Percentiles rank a stretch among this genome's conserved stretches.
These are phyloP conservation scores for Diabrotica virgifera DNA, from an alignment of 1,140 invertebrate species.

Conservation along the genomic window DNA sequence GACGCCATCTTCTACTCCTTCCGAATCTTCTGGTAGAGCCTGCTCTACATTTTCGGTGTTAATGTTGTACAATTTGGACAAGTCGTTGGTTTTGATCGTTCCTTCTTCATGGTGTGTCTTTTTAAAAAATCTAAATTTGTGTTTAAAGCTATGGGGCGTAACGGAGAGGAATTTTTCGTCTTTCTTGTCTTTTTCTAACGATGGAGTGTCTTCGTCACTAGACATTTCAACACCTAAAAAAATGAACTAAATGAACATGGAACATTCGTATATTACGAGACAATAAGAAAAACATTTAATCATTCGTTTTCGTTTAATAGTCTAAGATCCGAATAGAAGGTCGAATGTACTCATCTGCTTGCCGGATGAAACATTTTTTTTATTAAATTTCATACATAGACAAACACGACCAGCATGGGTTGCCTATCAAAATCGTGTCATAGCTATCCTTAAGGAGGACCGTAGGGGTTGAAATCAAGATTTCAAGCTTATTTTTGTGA, in stretches of 20 bases:
- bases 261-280: background rate
- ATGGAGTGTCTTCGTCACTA: slow-evolving; percentile 44
- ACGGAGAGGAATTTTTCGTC: slow-evolving; percentile 24
- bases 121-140: slow-evolving; percentile 34
- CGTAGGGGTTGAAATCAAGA: too few species aligned
- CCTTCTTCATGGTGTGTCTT: slow-evolving; percentile 36
- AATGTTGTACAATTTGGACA: slow-evolving; percentile 42
- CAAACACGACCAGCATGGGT: too few species aligned
- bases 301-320: too few species aligned
- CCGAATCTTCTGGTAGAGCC: slow-evolving; percentile 35
- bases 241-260: background rate
- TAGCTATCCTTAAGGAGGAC: too few species aligned
- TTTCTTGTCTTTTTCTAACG: slow-evolving; percentile 40
- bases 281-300: slow-evolving; percentile 3
- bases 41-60: slow-evolving; percentile 39
- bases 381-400: too few species aligned
- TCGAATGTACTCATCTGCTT: too few species aligned
- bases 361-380: too few species aligned
- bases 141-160: slow-evolving; percentile 17
- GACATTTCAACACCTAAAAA: slow-evolving; percentile 46
- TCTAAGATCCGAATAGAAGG: too few species aligned
- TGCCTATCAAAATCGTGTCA: too few species aligned
- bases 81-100: slow-evolving; percentile 26
- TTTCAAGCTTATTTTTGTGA: too few species aligned
- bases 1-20: slow-evolving; percentile 55